Conservation (phyloP, 1,140 invertebrate species). For the Drosophila auraria region DNA sequence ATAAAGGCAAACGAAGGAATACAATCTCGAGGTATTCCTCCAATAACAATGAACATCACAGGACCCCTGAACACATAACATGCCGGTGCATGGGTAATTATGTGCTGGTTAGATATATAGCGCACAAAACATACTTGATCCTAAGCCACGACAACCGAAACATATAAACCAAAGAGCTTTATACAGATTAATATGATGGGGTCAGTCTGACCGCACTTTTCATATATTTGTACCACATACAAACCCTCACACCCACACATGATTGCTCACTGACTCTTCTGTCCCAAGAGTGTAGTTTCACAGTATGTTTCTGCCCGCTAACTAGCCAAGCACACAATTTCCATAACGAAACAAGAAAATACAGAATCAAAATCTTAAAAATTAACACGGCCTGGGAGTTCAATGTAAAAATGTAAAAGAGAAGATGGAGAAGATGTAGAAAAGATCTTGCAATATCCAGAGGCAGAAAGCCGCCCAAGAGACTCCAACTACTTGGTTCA, state of each 20-base stretch:
- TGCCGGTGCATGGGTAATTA: slow-evolving; percentile 74
- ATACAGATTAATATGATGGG: slow-evolving; percentile 57
- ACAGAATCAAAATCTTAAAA: slow-evolving; percentile 74
- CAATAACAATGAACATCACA: slow-evolving; percentile 80
- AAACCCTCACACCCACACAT: slow-evolving; percentile 23
- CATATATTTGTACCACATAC: slow-evolving; percentile 44
- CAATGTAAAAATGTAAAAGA: slow-evolving; percentile 8
- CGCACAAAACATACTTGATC: slow-evolving; percentile 55
- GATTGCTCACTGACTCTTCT: slow-evolving; percentile 44
- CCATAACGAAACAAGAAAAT: slow-evolving; percentile 42
- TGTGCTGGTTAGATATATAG: slow-evolving; percentile 67
- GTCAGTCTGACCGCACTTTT: slow-evolving; percentile 28
- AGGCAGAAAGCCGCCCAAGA: neutral
- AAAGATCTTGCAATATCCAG: neutral
- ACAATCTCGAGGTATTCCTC: slow-evolving; percentile 56
- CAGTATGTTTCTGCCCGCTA: slow-evolving; percentile 74
- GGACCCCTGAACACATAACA: slow-evolving; percentile 70
- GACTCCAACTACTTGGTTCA: neutral
- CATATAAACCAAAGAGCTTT: slow-evolving; percentile 70
- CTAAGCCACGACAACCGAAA: slow-evolving; percentile 40
- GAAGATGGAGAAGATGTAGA: neutral
- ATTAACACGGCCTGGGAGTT: slow-evolving; percentile 57
- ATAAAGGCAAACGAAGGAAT: slow-evolving; percentile 16
- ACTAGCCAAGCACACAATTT: slow-evolving; percentile 78
- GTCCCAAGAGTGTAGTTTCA: slow-evolving; percentile 33